Evolutionary conservation across 1,140 invertebrate species (phyloP).

Genomic region (Heliconius melpomene): DNA sequence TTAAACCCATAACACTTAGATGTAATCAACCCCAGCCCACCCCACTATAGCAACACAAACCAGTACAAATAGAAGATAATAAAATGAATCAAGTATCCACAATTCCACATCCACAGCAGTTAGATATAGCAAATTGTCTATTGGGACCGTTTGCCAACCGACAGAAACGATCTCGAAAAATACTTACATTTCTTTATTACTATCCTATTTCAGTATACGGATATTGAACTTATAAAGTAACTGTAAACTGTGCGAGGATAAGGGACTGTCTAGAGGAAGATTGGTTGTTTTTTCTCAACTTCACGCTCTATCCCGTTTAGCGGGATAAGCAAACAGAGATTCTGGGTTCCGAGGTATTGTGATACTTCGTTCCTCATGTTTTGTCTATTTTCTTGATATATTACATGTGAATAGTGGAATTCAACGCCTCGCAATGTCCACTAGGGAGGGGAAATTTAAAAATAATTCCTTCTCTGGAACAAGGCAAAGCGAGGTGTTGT

Average conservation of each 20-base stretch:
- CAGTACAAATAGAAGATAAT: not conserved
- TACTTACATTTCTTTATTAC: constrained; percentile 13
- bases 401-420: not conserved
- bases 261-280: not conserved
- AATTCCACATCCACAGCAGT: not conserved
- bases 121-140: constrained; percentile 7
- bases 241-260: not conserved
- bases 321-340: too few relatives aligned
- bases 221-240: constrained; percentile 13
- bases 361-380: not conserved
- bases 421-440: too few relatives aligned
- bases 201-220: constrained; percentile 1
- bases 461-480: not conserved
- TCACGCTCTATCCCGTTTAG: too few relatives aligned
- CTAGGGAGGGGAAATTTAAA: too few relatives aligned
- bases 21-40: not conserved
- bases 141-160: not conserved
- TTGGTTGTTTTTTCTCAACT: not conserved
- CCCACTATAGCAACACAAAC: not conserved
- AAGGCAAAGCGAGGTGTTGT: not conserved
- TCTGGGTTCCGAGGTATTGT: not conserved
- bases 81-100: constrained; percentile 10
- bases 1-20: not conserved
- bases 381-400: not conserved
- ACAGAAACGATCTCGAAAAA: constrained; percentile 2